phyloP scores from a whole-genome alignment of 2,888 invertebrate genomes.

The Drosophila mayaguana region DNA sequence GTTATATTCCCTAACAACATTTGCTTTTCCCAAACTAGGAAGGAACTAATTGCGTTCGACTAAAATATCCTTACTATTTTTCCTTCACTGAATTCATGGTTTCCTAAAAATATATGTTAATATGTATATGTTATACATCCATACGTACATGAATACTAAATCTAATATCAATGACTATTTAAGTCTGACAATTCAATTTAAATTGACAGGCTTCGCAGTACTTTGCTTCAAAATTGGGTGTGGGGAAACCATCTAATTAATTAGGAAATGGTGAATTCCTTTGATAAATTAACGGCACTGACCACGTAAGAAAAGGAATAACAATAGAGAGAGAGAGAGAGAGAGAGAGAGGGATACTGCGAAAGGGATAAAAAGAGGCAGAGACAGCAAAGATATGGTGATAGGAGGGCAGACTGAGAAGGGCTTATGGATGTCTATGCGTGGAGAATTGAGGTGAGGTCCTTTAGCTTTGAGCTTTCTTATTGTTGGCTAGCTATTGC shows the following conservation, averaged over 20 bases:
- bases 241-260: constrained; percentile 56
- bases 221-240: neutral
- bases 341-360: neutral
- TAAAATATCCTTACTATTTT: no score
- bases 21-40: no score
- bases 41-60: no score
- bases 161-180: neutral
- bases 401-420: no score
- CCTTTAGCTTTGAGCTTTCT: neutral
- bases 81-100: no score
- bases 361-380: no score
- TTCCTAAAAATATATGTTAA: no score
- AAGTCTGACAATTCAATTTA: constrained; percentile 25
- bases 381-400: neutral
- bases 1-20: no score
- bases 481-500: constrained; percentile 14
- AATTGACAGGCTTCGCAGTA: constrained; percentile 6
- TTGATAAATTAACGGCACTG: constrained; percentile 76
- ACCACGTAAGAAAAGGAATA: constrained; percentile 21
- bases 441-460: neutral
- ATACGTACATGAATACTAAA: neutral
- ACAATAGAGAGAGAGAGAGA: neutral
- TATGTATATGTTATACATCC: neutral
- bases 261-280: constrained; percentile 76
- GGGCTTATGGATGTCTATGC: no score